Evolutionary conservation across 2,797 vertebrate genomes (phyloP), one percentile per base, ranked within the genome.

Genomic region (Malurus splendens): DNA sequence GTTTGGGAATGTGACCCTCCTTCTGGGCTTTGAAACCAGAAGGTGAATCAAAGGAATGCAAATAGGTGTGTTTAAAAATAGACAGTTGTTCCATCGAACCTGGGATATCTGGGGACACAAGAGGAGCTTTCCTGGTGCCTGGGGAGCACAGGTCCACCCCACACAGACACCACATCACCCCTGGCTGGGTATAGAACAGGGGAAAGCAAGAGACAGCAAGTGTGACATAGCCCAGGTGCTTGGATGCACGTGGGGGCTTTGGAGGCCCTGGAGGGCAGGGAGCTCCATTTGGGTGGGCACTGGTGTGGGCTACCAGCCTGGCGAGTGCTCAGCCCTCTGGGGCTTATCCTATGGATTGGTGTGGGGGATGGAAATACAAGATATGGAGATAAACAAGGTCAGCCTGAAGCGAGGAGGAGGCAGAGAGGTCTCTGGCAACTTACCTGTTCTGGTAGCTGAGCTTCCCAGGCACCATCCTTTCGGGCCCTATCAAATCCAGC

Each of bases 401-500:
- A 82, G 5, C 18, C 20, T 62, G 15, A 33, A 45, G 24, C 11
- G 59, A 59, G 12, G 59, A 78, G 47, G 56, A 82, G 42, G 33
- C 32, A 86, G 48, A 70, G 60, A 74, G 14, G 60, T 59, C 38
- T 55, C 32, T 24, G 30, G 25, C 18, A 41, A 81, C 92, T 91
- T 97, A 99, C 98, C 98, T 98, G 96, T 92, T 96, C 72, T 97
- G 97, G 74, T 97, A 93, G 38, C 96, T 83, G 70, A 96, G 74
- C 83, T 97, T 98, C 60, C 97, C 90, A 91, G 96, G 71, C 44
- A 95, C 88, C 36, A 97, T 84, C 60, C 42, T 93, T 85, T n/a
- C 97, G 3, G 51, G 87, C 93, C 47, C 95, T 38, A 95, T 80
- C 72, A 97, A 78, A 84, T 98, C 98, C 77, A 97, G 66, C 32